Base-by-base conservation (phyloP, 2,113 vertebrate genomes). In the Ginglymostoma cirratum region DNA sequence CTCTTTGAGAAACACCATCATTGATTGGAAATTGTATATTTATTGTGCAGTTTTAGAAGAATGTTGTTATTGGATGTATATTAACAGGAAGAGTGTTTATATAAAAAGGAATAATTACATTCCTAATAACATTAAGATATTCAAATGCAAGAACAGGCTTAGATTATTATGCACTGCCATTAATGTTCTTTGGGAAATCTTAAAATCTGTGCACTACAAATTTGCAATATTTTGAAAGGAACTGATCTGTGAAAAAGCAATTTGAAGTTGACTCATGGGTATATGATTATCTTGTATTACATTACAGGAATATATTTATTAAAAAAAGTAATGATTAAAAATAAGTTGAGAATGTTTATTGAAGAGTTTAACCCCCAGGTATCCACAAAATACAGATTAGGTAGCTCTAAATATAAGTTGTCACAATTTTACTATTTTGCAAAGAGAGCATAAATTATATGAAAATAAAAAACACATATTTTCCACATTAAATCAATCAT, bases 161-260 rank as follows among this genome's bases (percentile, higher is more conserved):
- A 21, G 1, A 65, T n/a, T 19, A 89, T 89, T 55, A 55, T 55
- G 86, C 48, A 55, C 30, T 19, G 87, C 4, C 30, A 61, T 89
- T 55, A 83, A 6, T 65, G 48, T 66, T 38, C 12, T 66, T 93
- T 93, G n/a, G 65, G 87, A 38, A 93, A 66, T n/a, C 17, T 66
- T 66, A 93, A 1, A 67, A 66, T 90, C 23, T 93, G 61, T 93
- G 27, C 61, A 42, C 42, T 38, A 38, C 61, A 38, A 61, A 93
- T 23, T 19, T 66, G 61, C n/a, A 65, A n/a, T 17, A 66, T 66
- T 93, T 93, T 23, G 15, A 93, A 93, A 95, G 27, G 27, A 34
- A 95, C 38, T 72, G 69, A 72, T 72, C n/a, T 94, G 24, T 95
- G 42, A 52, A 95, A 95, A 48, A 72, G 70, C 27, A 72, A 48